Base-by-base conservation (phyloP, 2,113 vertebrate genomes). In the Syngnathus floridae region DNA sequence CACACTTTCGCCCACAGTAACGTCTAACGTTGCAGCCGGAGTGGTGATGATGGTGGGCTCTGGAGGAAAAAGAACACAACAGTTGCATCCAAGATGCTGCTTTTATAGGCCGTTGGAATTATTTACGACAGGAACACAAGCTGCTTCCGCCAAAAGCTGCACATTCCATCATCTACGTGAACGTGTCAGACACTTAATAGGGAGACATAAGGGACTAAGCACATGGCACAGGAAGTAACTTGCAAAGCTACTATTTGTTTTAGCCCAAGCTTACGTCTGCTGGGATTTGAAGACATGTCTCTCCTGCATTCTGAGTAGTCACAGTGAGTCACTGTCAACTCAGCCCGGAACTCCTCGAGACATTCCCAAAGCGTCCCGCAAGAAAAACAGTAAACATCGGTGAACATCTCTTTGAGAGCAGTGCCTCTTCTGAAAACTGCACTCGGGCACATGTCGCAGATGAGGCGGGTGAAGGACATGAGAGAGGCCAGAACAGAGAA, bases 1-100 rank as follows among this genome's bases (percentile, higher is more conserved):
- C 5, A 98, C 96, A 69, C 96, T 98, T 36, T 99, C 97, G 6
- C 97, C 97, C 10, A 97, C 95, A 0, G 94, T 95, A 79, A 98
- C 93, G 26, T 98, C 96, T 93, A 96, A 91, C 10, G 94, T 95
- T 71, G 93, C 83, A 4, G 97, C 94, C 1, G 87, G 90, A 1
- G 94, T 94, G 66, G 92, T 93, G n/a, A 99, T 95, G 66, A 90
- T 48, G 1, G 95, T 99, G 3, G 95, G 89, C 84, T 98, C 96
- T 99, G 74, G 46, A 89, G 82, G 51, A 81, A 75, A 83, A 65
- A 69, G 46, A 72, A 49, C 40, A 21, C 13, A 14, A 6, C 46
- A 61, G n/a, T 76, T 67, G 57, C 60, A 69, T 78, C 66, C 74
- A 67, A 65, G 57, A 45, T 43, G 12, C 31, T 17, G 14, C 21